Conservation (phyloP, 2,797 vertebrate species). For the Catharus ustulatus region DNA sequence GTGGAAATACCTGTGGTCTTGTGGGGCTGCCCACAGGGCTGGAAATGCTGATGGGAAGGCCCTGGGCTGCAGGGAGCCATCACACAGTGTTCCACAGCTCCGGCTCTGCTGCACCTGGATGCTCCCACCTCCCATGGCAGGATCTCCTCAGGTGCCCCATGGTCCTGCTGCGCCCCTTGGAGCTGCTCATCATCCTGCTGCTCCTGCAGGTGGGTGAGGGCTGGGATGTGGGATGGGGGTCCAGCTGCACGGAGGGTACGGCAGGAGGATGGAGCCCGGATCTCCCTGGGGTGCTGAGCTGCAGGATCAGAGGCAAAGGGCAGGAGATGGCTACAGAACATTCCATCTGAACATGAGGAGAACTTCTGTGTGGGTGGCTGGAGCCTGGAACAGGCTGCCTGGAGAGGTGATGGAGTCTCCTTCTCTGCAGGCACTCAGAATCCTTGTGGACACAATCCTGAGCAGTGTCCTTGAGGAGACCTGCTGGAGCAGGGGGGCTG, state of each 20-base stretch:
- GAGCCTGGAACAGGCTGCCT: neutral
- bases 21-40: neutral
- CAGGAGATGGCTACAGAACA: neutral
- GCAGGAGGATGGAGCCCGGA: neutral
- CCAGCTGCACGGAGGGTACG: fast-evolving
- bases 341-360: neutral
- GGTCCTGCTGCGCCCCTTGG: neutral
- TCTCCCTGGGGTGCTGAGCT: fast-evolving
- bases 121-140: neutral
- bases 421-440: neutral
- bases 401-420: neutral
- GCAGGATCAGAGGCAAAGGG: fast-evolving
- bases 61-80: neutral
- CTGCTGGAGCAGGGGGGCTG: neutral
- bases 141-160: neutral
- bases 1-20: fast-evolving
- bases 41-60: neutral
- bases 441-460: neutral
- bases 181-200: neutral
- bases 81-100: neutral
- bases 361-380: neutral
- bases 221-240: neutral
- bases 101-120: neutral
- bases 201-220: neutral
- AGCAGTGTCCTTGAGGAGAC: neutral